Evolutionary conservation across 2,797 vertebrate species (phyloP).

Genomic region (Picus viridis): DNA sequence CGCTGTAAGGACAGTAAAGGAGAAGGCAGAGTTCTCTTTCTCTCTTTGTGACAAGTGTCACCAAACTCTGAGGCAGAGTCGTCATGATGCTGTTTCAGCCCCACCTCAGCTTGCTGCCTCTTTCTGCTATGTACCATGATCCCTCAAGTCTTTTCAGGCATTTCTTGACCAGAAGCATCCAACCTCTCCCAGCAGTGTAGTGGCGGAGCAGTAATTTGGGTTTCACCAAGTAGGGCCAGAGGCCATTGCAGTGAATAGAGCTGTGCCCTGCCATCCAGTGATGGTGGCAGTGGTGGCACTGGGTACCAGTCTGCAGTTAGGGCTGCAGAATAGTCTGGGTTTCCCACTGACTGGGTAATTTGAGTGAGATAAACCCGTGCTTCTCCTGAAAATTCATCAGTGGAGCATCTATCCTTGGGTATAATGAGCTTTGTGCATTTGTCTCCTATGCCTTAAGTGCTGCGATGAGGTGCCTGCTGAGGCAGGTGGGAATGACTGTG

Average conservation of each 20-base stretch:
- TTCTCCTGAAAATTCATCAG: not conserved
- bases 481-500: fast-evolving
- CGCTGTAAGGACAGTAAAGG: not conserved
- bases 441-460: fast-evolving
- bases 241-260: not conserved
- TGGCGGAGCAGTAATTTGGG: not conserved
- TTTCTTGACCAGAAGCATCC: not conserved
- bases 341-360: not conserved
- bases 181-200: not conserved
- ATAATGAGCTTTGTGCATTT: not conserved
- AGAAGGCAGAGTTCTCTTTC: not conserved
- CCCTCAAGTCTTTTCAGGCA: not conserved
- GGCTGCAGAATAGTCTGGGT: not conserved
- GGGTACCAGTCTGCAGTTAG: not conserved
- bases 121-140: not conserved
- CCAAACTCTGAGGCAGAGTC: not conserved
- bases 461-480: not conserved
- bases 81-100: not conserved
- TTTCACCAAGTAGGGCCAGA: not conserved
- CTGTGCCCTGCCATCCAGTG: not conserved
- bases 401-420: not conserved
- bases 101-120: not conserved
- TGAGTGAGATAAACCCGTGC: not conserved
- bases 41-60: not conserved
- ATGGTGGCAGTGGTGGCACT: not conserved